Percentiles rank a stretch among this genome's conserved stretches.
Evolutionary conservation across 1,140 invertebrate species (phyloP).

Genomic region (Drosophila gunungcola): DNA sequence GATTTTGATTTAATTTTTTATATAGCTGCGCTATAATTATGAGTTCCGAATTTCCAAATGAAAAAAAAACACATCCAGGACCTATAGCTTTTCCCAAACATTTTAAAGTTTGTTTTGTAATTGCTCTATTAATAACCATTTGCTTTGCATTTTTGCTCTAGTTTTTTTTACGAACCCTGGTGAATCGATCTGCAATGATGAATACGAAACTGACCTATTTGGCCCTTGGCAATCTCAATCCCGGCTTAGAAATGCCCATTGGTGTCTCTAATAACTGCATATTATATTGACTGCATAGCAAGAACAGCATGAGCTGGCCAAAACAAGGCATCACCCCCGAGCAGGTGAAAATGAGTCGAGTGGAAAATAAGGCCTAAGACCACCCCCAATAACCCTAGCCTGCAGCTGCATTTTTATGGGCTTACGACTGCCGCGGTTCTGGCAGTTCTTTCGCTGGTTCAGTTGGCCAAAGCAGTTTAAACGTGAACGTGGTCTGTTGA

Average conservation of each 20-base stretch:
- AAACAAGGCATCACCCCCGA: constrained; percentile 28
- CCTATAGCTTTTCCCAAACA: too few species aligned
- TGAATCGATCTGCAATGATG: too few species aligned
- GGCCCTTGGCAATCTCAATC: constrained; percentile 30
- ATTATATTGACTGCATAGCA: constrained; percentile 73
- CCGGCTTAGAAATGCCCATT: constrained; percentile 37
- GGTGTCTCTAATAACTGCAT: constrained; percentile 75
- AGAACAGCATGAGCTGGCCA: constrained; percentile 29
- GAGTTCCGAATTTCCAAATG: too few species aligned
- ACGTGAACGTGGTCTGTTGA: constrained; percentile 48
- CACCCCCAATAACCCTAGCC: constrained; percentile 38
- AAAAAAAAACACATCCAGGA: too few species aligned
- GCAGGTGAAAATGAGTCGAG: constrained; percentile 28
- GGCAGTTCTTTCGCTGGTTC: constrained; percentile 16
- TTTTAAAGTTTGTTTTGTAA: too few species aligned
- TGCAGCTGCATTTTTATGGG: constrained; percentile 77
- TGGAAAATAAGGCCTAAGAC: constrained; percentile 34
- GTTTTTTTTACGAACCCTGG: too few species aligned
- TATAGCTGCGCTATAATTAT: too few species aligned
- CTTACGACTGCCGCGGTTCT: constrained; percentile 44
- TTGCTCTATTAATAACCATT: too few species aligned
- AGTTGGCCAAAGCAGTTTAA: constrained; percentile 53
- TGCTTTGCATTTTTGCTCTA: too few species aligned
- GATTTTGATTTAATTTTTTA: too few species aligned
- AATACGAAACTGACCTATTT: constrained; percentile 18